Evolutionary conservation across 2,888 invertebrate species (phyloP).

Genomic region (Cancer borealis): DNA sequence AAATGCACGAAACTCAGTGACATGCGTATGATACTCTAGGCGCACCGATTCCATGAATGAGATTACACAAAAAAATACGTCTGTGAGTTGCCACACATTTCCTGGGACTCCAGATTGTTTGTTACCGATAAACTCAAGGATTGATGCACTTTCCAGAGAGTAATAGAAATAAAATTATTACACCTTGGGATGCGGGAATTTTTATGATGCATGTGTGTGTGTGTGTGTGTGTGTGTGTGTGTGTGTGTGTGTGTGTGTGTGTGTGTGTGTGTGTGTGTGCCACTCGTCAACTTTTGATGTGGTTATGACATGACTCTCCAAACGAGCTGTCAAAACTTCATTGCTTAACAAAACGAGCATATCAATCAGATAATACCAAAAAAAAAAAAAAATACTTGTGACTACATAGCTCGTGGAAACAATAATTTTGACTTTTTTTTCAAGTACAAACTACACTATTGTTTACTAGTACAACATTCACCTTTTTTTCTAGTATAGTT

Average conservation of each 20-base stretch:
- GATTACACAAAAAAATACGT: conserved; percentile 41
- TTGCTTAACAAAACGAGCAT: not conserved
- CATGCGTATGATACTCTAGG: not conserved
- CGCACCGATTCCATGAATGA: conserved; percentile 59
- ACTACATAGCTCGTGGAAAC: not conserved
- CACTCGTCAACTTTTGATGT: not conserved
- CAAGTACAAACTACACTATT: not conserved
- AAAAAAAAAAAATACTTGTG: not conserved
- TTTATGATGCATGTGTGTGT: not conserved
- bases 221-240: not conserved
- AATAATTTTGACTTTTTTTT: not conserved
- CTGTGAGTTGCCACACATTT: not conserved
- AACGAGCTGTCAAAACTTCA: not conserved
- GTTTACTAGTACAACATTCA: not conserved
- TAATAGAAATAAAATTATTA: not conserved
- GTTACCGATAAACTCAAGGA: not conserved
- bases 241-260: not conserved
- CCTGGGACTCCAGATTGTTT: not conserved
- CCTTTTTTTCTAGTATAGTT: not conserved
- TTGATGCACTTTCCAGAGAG: not conserved
- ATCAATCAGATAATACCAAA: not conserved
- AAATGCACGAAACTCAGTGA: conserved; percentile 48
- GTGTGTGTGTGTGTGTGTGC: not conserved
- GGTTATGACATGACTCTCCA: not conserved
- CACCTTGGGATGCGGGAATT: not conserved